Base-by-base conservation (phyloP, 2,888 invertebrate genomes). In the Seira musarum region DNA sequence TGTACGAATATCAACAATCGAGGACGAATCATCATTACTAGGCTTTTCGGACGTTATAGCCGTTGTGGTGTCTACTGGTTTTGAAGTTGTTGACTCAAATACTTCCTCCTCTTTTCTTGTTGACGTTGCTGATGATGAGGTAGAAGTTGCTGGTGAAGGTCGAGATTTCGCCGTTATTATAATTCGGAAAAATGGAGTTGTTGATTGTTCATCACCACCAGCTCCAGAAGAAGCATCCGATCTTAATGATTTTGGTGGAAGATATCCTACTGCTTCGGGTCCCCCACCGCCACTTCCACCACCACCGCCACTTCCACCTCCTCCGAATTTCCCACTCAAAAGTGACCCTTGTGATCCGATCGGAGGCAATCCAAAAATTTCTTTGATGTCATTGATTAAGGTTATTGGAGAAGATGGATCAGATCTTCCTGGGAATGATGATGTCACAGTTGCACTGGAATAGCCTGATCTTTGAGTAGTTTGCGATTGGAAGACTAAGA, bases 161-260 rank as follows among this genome's bases (percentile, higher is more conserved):
- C n/a, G n/a, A n/a, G n/a, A n/a, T n/a, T n/a, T n/a, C n/a, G n/a
- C n/a, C n/a, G n/a, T n/a, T n/a, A 74, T 30, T 22, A 66, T 35
- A 6, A 74, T 74, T 19, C 74, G 57, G 13, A 74, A 74, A 10
- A 71, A 1, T 5, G 71, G 63, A 22, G 72, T 64, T 0, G 66
- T 66, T n/a, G n/a, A n/a, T n/a, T n/a, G n/a, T n/a, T n/a, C n/a
- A n/a, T n/a, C n/a, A 1, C 25, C 2, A 6, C 65, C 72, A 2
- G 2, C 3, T 53, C 24, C 25, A 1, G 53, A 69, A 2, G 19
- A 19, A 0, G n/a, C n/a, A 1, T 53, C 30, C 35, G 21, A 1
- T 24, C 49, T 25, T 35, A 71, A 21, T 15, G 74, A 35, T 15
- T 57, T 57, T 57, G 75, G 75, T n/a, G 75, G 75, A 25, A 75